Evolutionary conservation across 2,113 vertebrate genomes (phyloP).

Genomic region (Phyllostomus discolor): DNA sequence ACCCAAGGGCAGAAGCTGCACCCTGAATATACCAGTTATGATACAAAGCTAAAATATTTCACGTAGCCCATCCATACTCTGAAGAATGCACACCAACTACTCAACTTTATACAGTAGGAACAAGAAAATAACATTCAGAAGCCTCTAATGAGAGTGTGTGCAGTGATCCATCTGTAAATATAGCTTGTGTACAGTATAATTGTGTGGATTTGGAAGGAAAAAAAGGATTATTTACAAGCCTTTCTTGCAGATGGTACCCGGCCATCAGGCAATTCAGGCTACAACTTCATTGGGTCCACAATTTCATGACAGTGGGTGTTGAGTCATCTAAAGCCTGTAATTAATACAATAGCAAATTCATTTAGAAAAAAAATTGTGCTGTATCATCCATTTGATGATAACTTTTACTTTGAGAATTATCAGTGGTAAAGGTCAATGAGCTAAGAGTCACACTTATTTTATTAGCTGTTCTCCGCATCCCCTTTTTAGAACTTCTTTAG

Average conservation of each 20-base stretch:
- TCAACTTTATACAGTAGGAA: not conserved
- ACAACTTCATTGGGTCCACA: not conserved
- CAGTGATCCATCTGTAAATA: constrained; percentile 36
- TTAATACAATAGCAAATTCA: constrained; percentile 5
- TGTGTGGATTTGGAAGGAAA: constrained; percentile 42
- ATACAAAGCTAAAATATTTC: constrained; percentile 15
- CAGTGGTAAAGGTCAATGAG: not conserved
- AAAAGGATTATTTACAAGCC: constrained; percentile 1
- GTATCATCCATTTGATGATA: not conserved
- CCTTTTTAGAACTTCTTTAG: not conserved
- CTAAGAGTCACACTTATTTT: not conserved
- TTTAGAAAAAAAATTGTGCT: not conserved
- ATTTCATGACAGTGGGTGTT: constrained; percentile 12
- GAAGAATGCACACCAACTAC: not conserved
- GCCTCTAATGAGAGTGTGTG: not conserved
- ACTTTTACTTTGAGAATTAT: constrained; percentile 38
- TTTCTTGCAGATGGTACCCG: not conserved
- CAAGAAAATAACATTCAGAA: not conserved
- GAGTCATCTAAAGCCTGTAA: not conserved
- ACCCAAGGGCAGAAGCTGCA: not conserved
- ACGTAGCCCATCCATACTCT: not conserved
- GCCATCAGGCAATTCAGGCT: not conserved
- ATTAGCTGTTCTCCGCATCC: not conserved
- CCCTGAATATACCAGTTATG: not conserved
- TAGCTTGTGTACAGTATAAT: constrained; percentile 24